These are phyloP conservation scores for Sesia apiformis DNA, from an alignment of 2,888 invertebrate genomes.

Conservation along the genomic window DNA sequence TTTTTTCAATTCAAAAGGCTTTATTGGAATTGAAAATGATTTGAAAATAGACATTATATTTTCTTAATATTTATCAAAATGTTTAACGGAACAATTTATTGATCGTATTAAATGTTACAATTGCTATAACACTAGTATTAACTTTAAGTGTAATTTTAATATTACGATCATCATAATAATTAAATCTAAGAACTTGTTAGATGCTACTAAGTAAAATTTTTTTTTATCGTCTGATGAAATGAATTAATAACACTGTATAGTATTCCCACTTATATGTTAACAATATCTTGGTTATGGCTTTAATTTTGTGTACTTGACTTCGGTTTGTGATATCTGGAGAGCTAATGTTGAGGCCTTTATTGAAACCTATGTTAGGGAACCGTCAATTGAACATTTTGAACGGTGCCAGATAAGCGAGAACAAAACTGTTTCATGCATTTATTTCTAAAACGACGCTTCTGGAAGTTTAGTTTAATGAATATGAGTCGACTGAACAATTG, in stretches of 20 bases:
- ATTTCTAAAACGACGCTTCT: too few relatives aligned
- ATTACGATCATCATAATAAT: slow-evolving; percentile 6
- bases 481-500: too few relatives aligned
- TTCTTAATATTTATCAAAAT: slow-evolving; percentile 54
- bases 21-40: slow-evolving; percentile 60
- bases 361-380: too few relatives aligned
- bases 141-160: slow-evolving; percentile 21
- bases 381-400: too few relatives aligned
- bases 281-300: not conserved
- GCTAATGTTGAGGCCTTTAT: too few relatives aligned
- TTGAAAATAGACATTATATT: slow-evolving; percentile 46
- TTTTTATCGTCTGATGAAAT: not conserved
- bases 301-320: not conserved
- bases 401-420: too few relatives aligned
- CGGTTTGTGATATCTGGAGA: too few relatives aligned
- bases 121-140: slow-evolving; percentile 1
- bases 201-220: slow-evolving; percentile 5
- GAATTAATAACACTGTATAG: not conserved
- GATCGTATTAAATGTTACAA: not conserved
- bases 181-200: slow-evolving; percentile 17
- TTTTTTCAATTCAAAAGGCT: slow-evolving; percentile 8
- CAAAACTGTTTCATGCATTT: too few relatives aligned
- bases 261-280: not conserved
- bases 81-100: slow-evolving; percentile 16
- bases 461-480: too few relatives aligned